Evolutionary conservation across 2,113 vertebrate species (phyloP).

Genomic region (Myotis yumanensis): DNA sequence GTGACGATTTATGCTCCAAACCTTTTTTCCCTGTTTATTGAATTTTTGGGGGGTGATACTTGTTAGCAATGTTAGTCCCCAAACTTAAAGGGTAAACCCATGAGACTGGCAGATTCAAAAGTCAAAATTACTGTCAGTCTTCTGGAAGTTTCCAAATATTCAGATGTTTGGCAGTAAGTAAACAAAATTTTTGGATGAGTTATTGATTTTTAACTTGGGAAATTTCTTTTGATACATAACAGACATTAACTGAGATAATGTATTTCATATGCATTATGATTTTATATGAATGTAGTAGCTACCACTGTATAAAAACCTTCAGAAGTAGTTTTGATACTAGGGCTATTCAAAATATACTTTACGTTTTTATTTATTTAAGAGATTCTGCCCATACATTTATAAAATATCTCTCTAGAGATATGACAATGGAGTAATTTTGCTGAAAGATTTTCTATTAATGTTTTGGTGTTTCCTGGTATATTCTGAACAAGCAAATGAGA

Average conservation of each 20-base stretch:
- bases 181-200: conserved; percentile 8
- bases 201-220: background rate
- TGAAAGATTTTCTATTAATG: background rate
- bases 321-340: background rate
- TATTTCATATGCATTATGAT: background rate
- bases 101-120: background rate
- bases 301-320: background rate
- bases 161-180: background rate
- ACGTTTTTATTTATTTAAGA: background rate
- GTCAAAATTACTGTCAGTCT: background rate
- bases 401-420: background rate
- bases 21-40: background rate
- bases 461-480: background rate
- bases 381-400: background rate
- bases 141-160: background rate
- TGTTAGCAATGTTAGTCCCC: background rate
- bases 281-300: background rate
- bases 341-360: background rate
- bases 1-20: background rate
- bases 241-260: conserved; percentile 26
- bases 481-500: background rate
- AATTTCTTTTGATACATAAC: background rate
- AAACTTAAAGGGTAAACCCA: background rate
- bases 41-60: background rate
- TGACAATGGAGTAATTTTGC: background rate